A percentile compares a stretch with the other conserved stretches of the same genome.
Conservation (phyloP, 2,113 vertebrate species). For the Syngnathoides biaculeatus region DNA sequence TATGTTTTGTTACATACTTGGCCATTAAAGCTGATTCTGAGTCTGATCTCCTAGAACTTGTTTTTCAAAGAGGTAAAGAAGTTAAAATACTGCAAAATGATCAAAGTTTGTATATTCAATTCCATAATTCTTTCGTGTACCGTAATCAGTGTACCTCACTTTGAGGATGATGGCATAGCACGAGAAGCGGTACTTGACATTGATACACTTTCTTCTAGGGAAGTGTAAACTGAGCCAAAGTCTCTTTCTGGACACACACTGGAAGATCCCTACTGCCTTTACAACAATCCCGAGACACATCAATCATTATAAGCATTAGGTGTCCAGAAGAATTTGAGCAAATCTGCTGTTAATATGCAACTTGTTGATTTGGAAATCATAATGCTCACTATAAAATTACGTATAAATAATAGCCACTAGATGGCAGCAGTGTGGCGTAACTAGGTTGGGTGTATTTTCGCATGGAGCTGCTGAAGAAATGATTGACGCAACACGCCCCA, state of each 20-base stretch:
- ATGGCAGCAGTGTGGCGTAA: conserved; percentile 69
- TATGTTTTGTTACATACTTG: too few species aligned
- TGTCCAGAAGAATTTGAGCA: not conserved
- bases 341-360: conserved; percentile 27
- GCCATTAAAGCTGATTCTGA: too few species aligned
- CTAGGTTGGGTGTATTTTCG: conserved; percentile 35
- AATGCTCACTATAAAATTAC: conserved; percentile 22
- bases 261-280: not conserved
- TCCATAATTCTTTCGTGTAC: too few species aligned
- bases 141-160: too few species aligned
- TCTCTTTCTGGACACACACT: not conserved
- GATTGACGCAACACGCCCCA: conserved; percentile 23
- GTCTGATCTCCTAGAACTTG: too few species aligned
- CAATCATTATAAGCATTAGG: conserved; percentile 3
- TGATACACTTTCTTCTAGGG: not conserved
- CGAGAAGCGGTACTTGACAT: not conserved
- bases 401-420: conserved; percentile 63
- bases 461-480: conserved; percentile 24
- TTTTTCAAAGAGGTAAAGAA: too few species aligned
- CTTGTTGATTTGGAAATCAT: conserved; percentile 19
- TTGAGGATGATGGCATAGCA: too few species aligned
- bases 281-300: not conserved
- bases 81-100: too few species aligned
- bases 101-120: too few species aligned
- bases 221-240: not conserved